phyloP scores from a whole-genome alignment of 2,113 vertebrate genomes.

The Tyto alba region DNA sequence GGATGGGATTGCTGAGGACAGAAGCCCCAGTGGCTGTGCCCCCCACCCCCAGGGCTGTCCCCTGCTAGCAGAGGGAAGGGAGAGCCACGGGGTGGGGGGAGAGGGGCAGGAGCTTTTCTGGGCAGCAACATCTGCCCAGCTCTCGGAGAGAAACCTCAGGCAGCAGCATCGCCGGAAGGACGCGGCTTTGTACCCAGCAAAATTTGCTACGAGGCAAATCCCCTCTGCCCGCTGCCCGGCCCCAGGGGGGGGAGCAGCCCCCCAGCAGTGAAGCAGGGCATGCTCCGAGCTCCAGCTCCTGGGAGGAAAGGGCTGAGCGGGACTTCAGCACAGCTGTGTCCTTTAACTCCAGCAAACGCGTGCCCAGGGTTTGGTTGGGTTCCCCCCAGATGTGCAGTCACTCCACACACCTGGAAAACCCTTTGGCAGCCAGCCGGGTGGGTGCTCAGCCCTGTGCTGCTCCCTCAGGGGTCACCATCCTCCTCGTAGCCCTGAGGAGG shows the following conservation, averaged over 20 bases:
- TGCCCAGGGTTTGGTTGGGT: neutral
- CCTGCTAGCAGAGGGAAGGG: too few relatives aligned
- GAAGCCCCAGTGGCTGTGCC: neutral
- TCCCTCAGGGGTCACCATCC: neutral
- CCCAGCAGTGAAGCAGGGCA: too few relatives aligned
- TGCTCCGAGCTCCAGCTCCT: neutral
- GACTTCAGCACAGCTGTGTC: too few relatives aligned
- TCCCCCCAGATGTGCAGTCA: neutral
- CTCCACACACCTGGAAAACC: neutral
- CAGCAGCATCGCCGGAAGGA: neutral
- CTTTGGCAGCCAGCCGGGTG: neutral
- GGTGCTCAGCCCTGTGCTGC: neutral
- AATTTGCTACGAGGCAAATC: neutral
- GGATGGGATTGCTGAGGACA: neutral
- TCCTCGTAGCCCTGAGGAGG: neutral
- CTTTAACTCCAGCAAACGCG: fast-evolving
- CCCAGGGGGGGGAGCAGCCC: neutral
- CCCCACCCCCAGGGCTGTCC: too few relatives aligned
- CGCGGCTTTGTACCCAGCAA: neutral
- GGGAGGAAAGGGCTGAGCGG: neutral
- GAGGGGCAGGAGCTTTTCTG: neutral
- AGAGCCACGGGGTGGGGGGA: neutral
- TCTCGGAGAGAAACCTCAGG: neutral
- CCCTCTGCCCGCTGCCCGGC: fast-evolving
- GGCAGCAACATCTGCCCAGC: neutral